These are phyloP conservation scores for Ptychadena robeensis DNA, from an alignment of 2,797 vertebrate species.

Conservation along the genomic window DNA sequence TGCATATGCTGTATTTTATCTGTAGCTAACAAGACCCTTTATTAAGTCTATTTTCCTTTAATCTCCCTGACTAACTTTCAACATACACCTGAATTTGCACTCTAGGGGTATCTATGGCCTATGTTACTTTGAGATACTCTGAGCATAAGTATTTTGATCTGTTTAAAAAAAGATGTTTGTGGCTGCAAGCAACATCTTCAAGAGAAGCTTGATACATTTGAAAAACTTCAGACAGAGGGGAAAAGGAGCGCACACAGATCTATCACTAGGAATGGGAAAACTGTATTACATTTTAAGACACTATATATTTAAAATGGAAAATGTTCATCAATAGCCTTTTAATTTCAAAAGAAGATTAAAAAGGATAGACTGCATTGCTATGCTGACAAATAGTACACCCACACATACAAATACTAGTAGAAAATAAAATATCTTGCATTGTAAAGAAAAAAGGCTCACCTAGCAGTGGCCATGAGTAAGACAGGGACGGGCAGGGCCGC, in stretches of 20 bases:
- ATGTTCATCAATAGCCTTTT: too few relatives aligned
- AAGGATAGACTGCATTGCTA: too few relatives aligned
- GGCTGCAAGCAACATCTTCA: slow-evolving; percentile 50
- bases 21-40: slow-evolving; percentile 41
- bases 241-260: slow-evolving; percentile 27
- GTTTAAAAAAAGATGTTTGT: slow-evolving; percentile 44
- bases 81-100: slow-evolving; percentile 44
- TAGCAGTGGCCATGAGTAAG: too few relatives aligned
- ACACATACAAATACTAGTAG: too few relatives aligned
- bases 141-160: slow-evolving; percentile 57
- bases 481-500: too few relatives aligned
- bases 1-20: slow-evolving; percentile 30
- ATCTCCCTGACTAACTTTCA: slow-evolving; percentile 50
- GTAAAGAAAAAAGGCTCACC: too few relatives aligned
- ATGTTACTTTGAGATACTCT: slow-evolving; percentile 39
- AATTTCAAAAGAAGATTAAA: too few relatives aligned
- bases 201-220: slow-evolving; percentile 39
- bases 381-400: too few relatives aligned
- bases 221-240: slow-evolving; percentile 43
- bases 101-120: slow-evolving; percentile 45
- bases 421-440: too few relatives aligned
- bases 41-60: slow-evolving; percentile 51
- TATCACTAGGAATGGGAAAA: slow-evolving; percentile 3
- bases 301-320: background rate
- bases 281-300: background rate